A percentile compares a stretch with the other conserved stretches of the same genome.
These are phyloP conservation scores for Tapirus terrestris DNA, from an alignment of 2,113 vertebrate species.

Conservation along the genomic window DNA sequence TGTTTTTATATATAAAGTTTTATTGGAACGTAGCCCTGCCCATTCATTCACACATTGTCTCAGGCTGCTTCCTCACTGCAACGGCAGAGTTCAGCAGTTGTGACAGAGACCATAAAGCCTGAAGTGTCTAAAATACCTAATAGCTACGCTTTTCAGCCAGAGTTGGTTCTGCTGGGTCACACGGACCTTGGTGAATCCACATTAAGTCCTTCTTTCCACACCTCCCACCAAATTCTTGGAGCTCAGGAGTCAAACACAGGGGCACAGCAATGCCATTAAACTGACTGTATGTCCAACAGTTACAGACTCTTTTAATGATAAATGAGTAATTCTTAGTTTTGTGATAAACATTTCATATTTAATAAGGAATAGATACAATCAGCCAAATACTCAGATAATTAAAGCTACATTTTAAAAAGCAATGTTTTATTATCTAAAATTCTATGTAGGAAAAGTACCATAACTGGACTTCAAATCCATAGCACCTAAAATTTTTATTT, in stretches of 20 bases:
- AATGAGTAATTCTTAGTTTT: neutral
- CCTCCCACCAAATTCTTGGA: neutral
- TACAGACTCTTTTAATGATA: neutral
- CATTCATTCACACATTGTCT: neutral
- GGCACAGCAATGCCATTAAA: neutral
- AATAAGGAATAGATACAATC: neutral
- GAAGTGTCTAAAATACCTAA: neutral
- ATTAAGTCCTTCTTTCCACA: neutral
- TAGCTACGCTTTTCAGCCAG: neutral
- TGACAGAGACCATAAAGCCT: neutral
- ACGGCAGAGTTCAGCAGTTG: neutral
- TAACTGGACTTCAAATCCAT: constrained; percentile 64
- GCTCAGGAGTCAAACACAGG: neutral
- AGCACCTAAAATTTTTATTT: constrained; percentile 72
- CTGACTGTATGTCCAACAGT: neutral
- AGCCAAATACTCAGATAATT: neutral
- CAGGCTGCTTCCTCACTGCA: neutral
- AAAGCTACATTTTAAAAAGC: constrained; percentile 16
- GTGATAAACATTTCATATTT: neutral
- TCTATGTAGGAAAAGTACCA: constrained; percentile 68
- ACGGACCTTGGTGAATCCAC: neutral
- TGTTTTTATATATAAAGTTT: neutral
- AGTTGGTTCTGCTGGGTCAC: neutral
- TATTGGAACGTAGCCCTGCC: neutral
- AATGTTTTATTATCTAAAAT: constrained; percentile 75